Evolutionary conservation across 92 coral and sea anemone species (phyloP), one percentile per base, ranked within the genome.

Genomic region (Siderastrea siderea): DNA sequence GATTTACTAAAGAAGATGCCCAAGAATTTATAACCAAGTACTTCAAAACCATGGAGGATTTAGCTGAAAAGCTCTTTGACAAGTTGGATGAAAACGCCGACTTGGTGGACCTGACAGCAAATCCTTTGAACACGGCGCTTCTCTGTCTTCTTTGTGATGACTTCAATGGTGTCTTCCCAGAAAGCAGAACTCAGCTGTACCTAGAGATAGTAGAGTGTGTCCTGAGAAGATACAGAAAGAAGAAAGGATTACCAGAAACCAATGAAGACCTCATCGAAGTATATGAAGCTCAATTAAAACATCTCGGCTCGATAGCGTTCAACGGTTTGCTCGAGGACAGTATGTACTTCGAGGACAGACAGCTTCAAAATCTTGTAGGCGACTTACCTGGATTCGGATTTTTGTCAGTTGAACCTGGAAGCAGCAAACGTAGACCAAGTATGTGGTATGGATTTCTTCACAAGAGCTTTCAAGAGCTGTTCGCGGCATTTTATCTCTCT

Each of bases 51-150:
- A 47, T 17, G 55, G 26, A 59, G 16, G 38, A 78, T 7, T 52
- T 52, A 63, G 78, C 62, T 2, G 16, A 74, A n/a, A 74, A 11
- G 63, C 62, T 74, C 6, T 17, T 74, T 6, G 2, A 55, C 6
- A 14, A 82, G 17, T 62, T 88, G 10, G 26, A 19, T 7, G 4
- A 3, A 6, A n/a, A 74, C 19, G 43, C 8, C 6, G 4, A 19
- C 47, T 17, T 74, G 7, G 1, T 43, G 46, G 76, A 88, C 46
- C 19, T 88, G 19, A 67, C 82, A 2, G 61, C 17, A 16, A 88
- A 75, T 78, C 91, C 91, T 44, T 38, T 88, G 52, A 88, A 81
- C 82, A 74, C 87, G 1, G 83, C 91, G 17, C 88, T 88, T 16
- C 71, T 88, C 13, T 82, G 92, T 17, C 61, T 74, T 74, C 78